Conservation (phyloP, 1,140 invertebrate genomes). For the Formica selysi region DNA sequence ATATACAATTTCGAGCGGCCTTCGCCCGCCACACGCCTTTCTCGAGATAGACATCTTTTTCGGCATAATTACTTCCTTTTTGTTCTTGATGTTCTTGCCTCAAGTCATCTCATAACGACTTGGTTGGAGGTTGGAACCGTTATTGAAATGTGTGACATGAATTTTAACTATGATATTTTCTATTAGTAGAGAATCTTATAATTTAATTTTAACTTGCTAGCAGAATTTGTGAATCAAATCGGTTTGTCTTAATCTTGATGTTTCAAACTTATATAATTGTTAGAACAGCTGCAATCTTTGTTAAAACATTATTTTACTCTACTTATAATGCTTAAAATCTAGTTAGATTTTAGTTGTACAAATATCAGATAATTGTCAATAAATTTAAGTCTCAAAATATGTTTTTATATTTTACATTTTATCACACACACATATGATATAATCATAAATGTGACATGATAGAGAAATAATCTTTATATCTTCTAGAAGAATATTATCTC, state of each 20-base stretch:
- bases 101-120: slow-evolving; percentile 11
- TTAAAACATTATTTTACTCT: no score
- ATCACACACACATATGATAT: no score
- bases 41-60: slow-evolving; percentile 26
- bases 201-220: background rate
- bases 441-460: no score
- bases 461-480: no score
- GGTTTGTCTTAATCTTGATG: background rate
- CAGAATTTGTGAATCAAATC: background rate
- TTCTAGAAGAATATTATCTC: no score
- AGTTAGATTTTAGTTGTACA: no score
- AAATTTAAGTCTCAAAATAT: no score
- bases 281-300: no score
- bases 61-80: slow-evolving; percentile 15
- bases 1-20: slow-evolving; percentile 53
- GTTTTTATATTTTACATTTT: no score
- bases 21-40: slow-evolving; percentile 14
- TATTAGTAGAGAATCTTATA: background rate
- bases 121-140: background rate
- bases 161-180: background rate
- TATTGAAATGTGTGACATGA: slow-evolving; percentile 5
- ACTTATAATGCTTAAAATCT: no score
- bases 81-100: background rate
- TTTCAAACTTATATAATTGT: no score
- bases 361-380: no score